A percentile compares a stretch with the other conserved stretches of the same genome.
These are phyloP conservation scores for Phyllotreta cruciferae DNA, from an alignment of 2,888 invertebrate genomes.

Conservation along the genomic window DNA sequence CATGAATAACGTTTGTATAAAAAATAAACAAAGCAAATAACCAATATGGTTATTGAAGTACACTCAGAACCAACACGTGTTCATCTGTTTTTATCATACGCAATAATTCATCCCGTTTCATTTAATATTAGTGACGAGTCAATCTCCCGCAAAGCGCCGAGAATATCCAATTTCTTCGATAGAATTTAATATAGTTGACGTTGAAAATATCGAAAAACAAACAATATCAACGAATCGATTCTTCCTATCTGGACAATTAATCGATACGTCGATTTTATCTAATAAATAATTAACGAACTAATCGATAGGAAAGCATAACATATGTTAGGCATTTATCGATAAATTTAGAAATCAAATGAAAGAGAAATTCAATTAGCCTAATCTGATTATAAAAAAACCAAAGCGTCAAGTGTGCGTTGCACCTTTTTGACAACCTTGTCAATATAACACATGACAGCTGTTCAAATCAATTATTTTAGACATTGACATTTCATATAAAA, in stretches of 20 bases:
- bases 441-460: neutral
- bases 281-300: too few species aligned
- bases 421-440: neutral
- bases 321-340: too few species aligned
- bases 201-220: too few species aligned
- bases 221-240: too few species aligned
- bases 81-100: conserved; percentile 4
- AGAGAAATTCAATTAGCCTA: conserved; percentile 3
- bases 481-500: too few species aligned
- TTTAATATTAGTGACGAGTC: conserved; percentile 4
- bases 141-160: neutral
- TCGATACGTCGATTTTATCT: too few species aligned
- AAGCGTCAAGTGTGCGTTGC: neutral
- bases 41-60: neutral
- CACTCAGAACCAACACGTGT: neutral
- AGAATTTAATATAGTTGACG: too few species aligned
- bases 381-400: neutral
- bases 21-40: conserved; percentile 3
- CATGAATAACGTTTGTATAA: too few species aligned
- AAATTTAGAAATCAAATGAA: neutral
- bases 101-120: neutral
- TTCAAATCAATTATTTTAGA: neutral
- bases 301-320: too few species aligned
- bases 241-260: too few species aligned
- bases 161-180: neutral